A percentile compares a stretch with the other conserved stretches of the same genome.
Evolutionary conservation across 2,888 invertebrate species (phyloP).

Genomic region (Harmothoe impar): DNA sequence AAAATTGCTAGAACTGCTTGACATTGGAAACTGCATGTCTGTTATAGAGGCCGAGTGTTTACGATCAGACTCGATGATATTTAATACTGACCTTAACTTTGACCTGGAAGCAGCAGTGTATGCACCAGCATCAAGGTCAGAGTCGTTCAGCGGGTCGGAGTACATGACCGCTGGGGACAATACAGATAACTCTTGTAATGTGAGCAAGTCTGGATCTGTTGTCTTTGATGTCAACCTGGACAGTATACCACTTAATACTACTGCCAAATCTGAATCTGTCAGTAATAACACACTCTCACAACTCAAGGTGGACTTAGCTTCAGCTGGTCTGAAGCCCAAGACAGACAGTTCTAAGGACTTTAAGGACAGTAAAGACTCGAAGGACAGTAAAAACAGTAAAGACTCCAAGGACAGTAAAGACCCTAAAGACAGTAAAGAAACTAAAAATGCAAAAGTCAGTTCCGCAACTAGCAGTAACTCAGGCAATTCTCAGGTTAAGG

Average conservation of each 20-base stretch:
- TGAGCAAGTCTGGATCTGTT: conserved; percentile 4
- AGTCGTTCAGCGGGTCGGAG: conserved; percentile 59
- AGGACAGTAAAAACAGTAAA: background rate
- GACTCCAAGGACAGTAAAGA: background rate
- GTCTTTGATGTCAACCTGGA: background rate
- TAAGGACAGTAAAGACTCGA: background rate
- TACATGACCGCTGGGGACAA: conserved; percentile 66
- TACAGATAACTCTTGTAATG: conserved; percentile 59
- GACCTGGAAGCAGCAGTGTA: conserved; percentile 69
- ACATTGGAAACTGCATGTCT: conserved; percentile 93
- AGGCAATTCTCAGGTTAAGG: background rate
- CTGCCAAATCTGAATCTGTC: background rate
- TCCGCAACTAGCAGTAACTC: background rate
- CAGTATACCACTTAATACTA: background rate
- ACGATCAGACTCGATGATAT: conserved; percentile 90
- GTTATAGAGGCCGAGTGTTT: conserved; percentile 85
- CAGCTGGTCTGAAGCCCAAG: background rate
- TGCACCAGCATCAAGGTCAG: background rate
- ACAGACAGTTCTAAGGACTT: background rate
- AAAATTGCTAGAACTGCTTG: conserved; percentile 95
- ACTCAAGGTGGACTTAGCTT: conserved; percentile 32
- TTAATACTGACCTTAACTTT: conserved; percentile 71
- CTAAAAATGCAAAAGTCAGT: background rate
- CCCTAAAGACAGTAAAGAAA: background rate
- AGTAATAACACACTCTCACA: conserved; percentile 46